Evolutionary conservation across 2,888 invertebrate genomes (phyloP), one percentile per base, ranked within the genome.

Genomic region (Campaea margaritaria): DNA sequence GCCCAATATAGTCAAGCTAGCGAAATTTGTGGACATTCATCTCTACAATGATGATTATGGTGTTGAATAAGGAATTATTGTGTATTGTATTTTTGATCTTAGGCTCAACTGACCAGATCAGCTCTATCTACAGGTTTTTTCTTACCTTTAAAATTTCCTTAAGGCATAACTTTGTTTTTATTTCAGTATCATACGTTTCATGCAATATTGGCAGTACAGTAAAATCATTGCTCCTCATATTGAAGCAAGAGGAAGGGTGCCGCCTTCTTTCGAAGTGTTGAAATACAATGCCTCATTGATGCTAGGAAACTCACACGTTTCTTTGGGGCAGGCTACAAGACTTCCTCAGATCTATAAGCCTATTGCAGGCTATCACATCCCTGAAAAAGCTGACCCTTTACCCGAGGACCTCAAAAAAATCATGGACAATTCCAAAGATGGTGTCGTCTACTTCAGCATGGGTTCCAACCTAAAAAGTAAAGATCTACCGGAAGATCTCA

Each of bases 371-470:
- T 87, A 84, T 47, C 87, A 89, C 49, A 82, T 89, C 16, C 72
- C 82, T 3, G 69, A 76, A 1, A 58, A 75, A 0, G 52, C 79
- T 0, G 69, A 78, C 34, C 83, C 87, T 2, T 71, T 89, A 51
- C 81, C 89, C 11, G 62, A 76, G 64, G 79, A 89, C 45, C 64
- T 93, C 2, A 73, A 91, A 69, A 80, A 82, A 50, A 75, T 90
- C 12, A 74, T 93, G 73, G 87, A 93, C 48, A 72, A 72, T 3
- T 78, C 93, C 0, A 82, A 83, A 55, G 50, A 91, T 48, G 93
- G 93, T 0, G 86, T 90, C 0, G 84, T 93, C 39, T 91, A 86
- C 74, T 93, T 93, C 70, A 93, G 93, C 55, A 79, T 93, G 84
- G 93, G 93, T 0, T 86, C 91, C 0, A 86, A 83, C 39, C 54